phyloP scores from a whole-genome alignment of 35 echinoderm and acorn worm genomes.

The Ptychodera flava region DNA sequence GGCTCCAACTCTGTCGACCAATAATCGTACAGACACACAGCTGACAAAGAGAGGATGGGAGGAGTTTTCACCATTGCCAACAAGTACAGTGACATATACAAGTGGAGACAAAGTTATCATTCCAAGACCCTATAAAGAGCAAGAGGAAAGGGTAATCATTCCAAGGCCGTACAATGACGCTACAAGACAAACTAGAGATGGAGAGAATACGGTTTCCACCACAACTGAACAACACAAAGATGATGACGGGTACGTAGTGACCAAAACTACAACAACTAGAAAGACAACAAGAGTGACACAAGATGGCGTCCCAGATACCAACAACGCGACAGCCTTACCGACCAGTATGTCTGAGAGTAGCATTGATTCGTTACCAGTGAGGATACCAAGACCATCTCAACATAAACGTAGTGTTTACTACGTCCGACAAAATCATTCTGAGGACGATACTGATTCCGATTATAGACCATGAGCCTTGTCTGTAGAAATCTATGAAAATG shows the following conservation, averaged over 20 bases:
- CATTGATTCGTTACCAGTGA: background rate
- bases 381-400: background rate
- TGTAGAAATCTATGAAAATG: too few relatives aligned
- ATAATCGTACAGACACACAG: background rate
- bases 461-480: constrained; percentile 1
- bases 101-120: background rate
- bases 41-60: background rate
- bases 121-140: background rate
- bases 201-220: background rate
- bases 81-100: background rate
- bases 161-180: background rate
- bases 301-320: background rate
- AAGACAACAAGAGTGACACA: background rate
- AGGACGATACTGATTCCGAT: background rate
- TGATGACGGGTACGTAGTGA: background rate
- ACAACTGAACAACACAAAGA: background rate
- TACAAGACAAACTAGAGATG: background rate
- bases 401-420: background rate
- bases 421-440: background rate
- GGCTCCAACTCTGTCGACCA: background rate
- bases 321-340: background rate
- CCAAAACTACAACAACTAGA: background rate
- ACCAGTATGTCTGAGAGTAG: background rate
- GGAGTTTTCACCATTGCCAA: background rate
- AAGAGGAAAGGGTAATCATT: background rate